Percentiles rank a stretch among this genome's conserved stretches.
These are phyloP conservation scores for Zaprionus obscuricornis DNA, from an alignment of 2,888 invertebrate species.

Conservation along the genomic window DNA sequence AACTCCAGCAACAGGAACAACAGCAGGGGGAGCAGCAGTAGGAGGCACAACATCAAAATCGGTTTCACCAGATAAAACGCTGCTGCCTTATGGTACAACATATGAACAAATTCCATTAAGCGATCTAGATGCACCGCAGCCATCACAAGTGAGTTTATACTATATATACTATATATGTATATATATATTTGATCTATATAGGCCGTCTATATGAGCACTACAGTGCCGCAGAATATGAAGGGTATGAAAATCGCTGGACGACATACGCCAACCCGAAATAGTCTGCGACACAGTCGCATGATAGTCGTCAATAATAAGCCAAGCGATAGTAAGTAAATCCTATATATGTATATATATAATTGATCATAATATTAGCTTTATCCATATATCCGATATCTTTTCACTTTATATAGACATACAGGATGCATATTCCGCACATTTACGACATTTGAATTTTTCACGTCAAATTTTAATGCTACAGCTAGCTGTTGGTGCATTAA, in stretches of 20 bases:
- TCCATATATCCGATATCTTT: too few species aligned
- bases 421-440: slow-evolving; percentile 79
- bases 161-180: background rate
- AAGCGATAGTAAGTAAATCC: slow-evolving; percentile 83
- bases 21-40: too few species aligned
- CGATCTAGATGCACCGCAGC: slow-evolving; percentile 74
- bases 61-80: slow-evolving; percentile 23
- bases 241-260: slow-evolving; percentile 86
- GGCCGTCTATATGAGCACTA: slow-evolving; percentile 85
- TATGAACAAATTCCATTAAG: slow-evolving; percentile 78
- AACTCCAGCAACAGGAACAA: slow-evolving; percentile 11
- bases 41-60: slow-evolving; percentile 3
- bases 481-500: slow-evolving; percentile 85
- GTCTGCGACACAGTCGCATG: slow-evolving; percentile 88
- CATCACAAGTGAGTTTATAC: slow-evolving; percentile 76
- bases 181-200: slow-evolving; percentile 37
- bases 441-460: slow-evolving; percentile 77
- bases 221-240: slow-evolving; percentile 88
- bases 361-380: too few species aligned
- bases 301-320: slow-evolving; percentile 87
- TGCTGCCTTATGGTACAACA: slow-evolving; percentile 49
- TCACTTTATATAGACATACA: slow-evolving; percentile 63
- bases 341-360: background rate
- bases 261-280: slow-evolving; percentile 88
- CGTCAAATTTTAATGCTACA: slow-evolving; percentile 81